Conservation (phyloP, 1,140 invertebrate species). For the Tetraneura akinire region DNA sequence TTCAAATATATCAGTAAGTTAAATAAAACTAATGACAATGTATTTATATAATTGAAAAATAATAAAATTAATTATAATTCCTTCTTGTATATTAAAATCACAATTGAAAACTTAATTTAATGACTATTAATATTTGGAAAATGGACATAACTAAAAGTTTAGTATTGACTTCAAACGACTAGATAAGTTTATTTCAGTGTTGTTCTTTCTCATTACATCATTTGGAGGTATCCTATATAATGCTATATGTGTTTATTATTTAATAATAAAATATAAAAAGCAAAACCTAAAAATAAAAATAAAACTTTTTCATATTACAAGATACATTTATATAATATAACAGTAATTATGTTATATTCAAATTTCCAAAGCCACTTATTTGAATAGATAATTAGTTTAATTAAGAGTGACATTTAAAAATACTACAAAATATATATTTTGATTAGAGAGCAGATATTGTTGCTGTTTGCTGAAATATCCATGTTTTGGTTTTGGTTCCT, state of each 20-base stretch:
- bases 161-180: slow-evolving; percentile 6
- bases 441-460: too few species aligned
- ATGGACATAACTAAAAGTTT: background rate
- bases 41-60: background rate
- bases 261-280: too few species aligned
- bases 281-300: background rate
- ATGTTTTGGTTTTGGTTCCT: too few species aligned
- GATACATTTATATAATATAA: background rate
- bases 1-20: too few species aligned
- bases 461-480: too few species aligned
- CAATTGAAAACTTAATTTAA: slow-evolving; percentile 10
- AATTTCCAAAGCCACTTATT: slow-evolving; percentile 1
- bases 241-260: too few species aligned
- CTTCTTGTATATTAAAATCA: background rate
- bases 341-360: background rate
- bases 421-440: background rate
- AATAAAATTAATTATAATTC: background rate
- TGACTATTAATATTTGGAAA: slow-evolving; percentile 16
- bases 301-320: slow-evolving; percentile 1
- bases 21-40: too few species aligned
- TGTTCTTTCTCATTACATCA: background rate
- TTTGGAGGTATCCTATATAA: too few species aligned
- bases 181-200: slow-evolving; percentile 4
- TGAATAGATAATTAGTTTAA: too few species aligned
- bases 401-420: slow-evolving; percentile 12